phyloP scores from a whole-genome alignment of 2,888 invertebrate species.

The Itoplectis maculator region DNA sequence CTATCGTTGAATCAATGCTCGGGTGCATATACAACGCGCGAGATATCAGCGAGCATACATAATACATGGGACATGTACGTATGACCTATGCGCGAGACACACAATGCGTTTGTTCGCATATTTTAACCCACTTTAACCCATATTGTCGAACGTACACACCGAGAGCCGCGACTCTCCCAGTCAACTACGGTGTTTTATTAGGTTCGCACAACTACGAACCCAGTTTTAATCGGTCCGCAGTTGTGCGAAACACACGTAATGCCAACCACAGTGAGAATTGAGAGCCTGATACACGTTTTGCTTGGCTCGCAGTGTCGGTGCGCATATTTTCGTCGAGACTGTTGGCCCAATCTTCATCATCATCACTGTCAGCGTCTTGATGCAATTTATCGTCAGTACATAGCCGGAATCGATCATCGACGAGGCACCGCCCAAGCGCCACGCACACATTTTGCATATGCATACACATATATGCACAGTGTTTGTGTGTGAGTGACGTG shows the following conservation, averaged over 20 bases:
- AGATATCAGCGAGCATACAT: background rate
- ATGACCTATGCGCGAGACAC: background rate
- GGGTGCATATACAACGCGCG: background rate
- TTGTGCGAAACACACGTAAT: background rate
- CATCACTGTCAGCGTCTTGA: conserved; percentile 61
- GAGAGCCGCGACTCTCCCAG: no score
- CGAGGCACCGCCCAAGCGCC: conserved; percentile 20
- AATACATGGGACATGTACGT: background rate
- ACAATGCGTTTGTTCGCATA: no score
- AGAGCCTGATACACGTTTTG: conserved; percentile 27
- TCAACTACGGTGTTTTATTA: conserved; percentile 18
- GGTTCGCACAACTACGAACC: conserved; percentile 19
- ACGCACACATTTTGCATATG: conserved; percentile 28
- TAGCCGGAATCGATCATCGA: conserved; percentile 52
- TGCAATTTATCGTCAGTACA: conserved; percentile 43
- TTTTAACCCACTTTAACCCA: no score
- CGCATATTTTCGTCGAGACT: background rate
- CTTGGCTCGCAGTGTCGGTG: background rate
- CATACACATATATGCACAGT: conserved; percentile 19
- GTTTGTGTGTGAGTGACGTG: no score
- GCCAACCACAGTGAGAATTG: background rate
- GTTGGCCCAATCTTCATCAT: conserved; percentile 53
- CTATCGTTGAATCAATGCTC: conserved; percentile 26
- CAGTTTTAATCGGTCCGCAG: conserved; percentile 40
- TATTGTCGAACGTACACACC: conserved; percentile 26